phyloP scores from a whole-genome alignment of 2,113 vertebrate genomes.

The Canis aureus region DNA sequence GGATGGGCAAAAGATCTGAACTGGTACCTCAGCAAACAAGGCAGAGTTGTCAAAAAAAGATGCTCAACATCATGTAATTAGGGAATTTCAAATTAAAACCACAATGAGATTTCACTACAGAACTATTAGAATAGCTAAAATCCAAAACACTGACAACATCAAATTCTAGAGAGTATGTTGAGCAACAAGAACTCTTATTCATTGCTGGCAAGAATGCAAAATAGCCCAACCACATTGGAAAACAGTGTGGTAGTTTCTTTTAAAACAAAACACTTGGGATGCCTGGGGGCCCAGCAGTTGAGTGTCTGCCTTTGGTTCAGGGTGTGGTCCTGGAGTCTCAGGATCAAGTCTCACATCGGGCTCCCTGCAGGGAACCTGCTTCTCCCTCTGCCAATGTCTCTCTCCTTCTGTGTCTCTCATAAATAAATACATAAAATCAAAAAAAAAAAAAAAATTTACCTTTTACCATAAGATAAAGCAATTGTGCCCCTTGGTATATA shows the following conservation, averaged over 20 bases:
- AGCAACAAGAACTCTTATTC: not conserved
- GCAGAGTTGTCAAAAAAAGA: not conserved
- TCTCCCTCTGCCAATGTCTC: too few relatives aligned
- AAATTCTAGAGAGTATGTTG: not conserved
- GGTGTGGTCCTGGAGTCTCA: too few relatives aligned
- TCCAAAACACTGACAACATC: not conserved
- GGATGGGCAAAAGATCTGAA: not conserved
- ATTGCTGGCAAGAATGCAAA: not conserved
- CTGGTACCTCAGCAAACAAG: not conserved
- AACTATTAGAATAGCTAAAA: not conserved
- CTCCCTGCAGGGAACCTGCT: too few relatives aligned
- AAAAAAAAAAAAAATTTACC: too few relatives aligned
- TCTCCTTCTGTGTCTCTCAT: too few relatives aligned
- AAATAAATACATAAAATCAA: too few relatives aligned
- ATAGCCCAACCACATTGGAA: not conserved
- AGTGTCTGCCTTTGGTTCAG: too few relatives aligned
- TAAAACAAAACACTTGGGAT: not conserved
- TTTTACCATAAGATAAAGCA: not conserved
- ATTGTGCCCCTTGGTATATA: not conserved
- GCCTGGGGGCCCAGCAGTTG: too few relatives aligned
- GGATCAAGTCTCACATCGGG: too few relatives aligned
- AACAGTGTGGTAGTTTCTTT: not conserved
- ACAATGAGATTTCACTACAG: not conserved
- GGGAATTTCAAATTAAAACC: not conserved
- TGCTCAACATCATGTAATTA: not conserved